Base-by-base conservation (phyloP, 2,888 invertebrate genomes). In the Aleiodes testaceus region DNA sequence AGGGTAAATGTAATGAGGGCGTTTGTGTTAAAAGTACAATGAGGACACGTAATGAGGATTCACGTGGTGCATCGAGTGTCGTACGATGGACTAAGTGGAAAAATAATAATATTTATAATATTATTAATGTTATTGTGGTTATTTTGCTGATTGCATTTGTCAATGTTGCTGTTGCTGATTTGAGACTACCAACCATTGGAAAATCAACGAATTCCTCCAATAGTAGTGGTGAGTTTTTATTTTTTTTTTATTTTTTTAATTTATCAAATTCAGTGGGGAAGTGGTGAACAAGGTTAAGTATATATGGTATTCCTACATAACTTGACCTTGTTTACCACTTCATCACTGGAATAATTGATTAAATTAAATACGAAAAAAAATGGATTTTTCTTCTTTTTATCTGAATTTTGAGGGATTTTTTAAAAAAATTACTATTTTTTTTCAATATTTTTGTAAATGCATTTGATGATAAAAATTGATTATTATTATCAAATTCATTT, bases 1-100 rank as follows among this genome's bases (percentile, higher is more conserved):
- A 44, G 22, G 0, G 45, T 18, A 36, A 59, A 16, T 5, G 22
- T 18, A 63, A 20, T 42, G 18, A 52, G n/a, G 45, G 63, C 26
- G 50, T 50, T 7, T 20, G 69, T 11, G 59, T 50, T 61, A 22
- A 65, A 30, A 68, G 70, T 61, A 78, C 72, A 26, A 64, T 72
- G 69, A 67, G 47, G 18, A 73, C 66, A 65, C 66, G 49, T 53
- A 30, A 18, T 63, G 45, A 45, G 22, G 45, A 63, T 45, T 45
- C 63, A 63, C 69, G 66, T 73, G 77, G 78, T 77, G 84, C 80
- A 66, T 82, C 85, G 47, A 85, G 79, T 79, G 85, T 84, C 47
- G 85, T 85, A 44, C 83, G 87, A 80, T 87, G 86, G 86, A 79
- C 71, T 18, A 36, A 64, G 20, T 49, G 16, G 4, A 9, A 42